Percentiles rank a stretch among this genome's conserved stretches.
These are phyloP conservation scores for Liolophura sinensis DNA, from an alignment of 1,140 invertebrate genomes.

Conservation along the genomic window DNA sequence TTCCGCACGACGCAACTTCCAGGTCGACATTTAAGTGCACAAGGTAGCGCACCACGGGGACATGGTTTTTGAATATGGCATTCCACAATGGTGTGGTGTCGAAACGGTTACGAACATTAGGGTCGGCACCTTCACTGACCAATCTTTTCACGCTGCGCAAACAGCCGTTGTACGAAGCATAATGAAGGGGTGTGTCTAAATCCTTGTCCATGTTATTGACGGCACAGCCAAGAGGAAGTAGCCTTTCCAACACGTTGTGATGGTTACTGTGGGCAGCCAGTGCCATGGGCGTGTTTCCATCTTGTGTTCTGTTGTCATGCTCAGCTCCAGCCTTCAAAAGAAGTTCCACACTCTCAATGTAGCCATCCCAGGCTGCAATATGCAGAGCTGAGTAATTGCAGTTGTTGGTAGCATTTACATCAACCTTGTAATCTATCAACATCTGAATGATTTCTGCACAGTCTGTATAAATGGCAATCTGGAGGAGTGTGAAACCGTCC, in stretches of 20 bases:
- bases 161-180: conserved; percentile 45
- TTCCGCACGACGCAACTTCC: conserved; percentile 32
- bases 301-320: conserved; percentile 32
- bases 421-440: conserved; percentile 28
- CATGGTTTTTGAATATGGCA: conserved; percentile 34
- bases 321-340: conserved; percentile 27
- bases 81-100: conserved; percentile 46
- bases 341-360: conserved; percentile 22
- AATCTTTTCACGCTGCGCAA: conserved; percentile 27
- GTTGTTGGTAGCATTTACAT: conserved; percentile 21
- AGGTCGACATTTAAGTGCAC: conserved; percentile 38
- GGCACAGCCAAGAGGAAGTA: conserved; percentile 40
- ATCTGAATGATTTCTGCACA: conserved; percentile 18
- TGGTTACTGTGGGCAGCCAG: conserved; percentile 41
- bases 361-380: conserved; percentile 43
- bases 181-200: conserved; percentile 41
- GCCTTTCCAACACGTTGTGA: conserved; percentile 23
- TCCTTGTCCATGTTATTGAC: conserved; percentile 48
- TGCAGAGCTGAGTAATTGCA: conserved; percentile 38
- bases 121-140: conserved; percentile 39
- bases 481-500: conserved; percentile 29
- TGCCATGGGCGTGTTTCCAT: conserved; percentile 41
- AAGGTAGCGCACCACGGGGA: conserved; percentile 33
- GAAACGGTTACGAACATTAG: conserved; percentile 30
- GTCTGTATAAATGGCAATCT: conserved; percentile 33